Evolutionary conservation across 2,888 invertebrate genomes (phyloP), one percentile per base, ranked within the genome.

Genomic region (Ectemnius continuus): DNA sequence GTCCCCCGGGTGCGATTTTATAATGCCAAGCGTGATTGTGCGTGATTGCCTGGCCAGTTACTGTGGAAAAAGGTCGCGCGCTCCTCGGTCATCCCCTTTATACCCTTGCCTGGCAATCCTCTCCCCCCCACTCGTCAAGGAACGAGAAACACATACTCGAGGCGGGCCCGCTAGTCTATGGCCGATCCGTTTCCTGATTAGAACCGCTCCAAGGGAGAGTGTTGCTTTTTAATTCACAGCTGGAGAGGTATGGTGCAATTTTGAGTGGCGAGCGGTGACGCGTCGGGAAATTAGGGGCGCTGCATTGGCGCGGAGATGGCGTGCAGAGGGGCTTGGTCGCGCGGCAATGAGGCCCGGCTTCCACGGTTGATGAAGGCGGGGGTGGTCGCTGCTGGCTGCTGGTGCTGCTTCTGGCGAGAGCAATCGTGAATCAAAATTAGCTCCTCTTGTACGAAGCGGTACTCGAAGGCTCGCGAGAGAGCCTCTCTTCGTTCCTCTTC

Each of bases 1-100:
- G 23, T 85, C 86, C 84, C 88, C 67, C 75, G 76, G 83, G 88
- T 85, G 83, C 82, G 88, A 87, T 88, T 86, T 87, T 86, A 87
- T 86, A 89, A 88, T 87, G 85, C 84, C 79, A 77, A 73, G 77
- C 79, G 87, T 87, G 87, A 88, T 89, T 88, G 85, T 82, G 82
- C 85, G 85, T 86, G 87, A 88, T 89, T 88, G 87, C 85, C 78
- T 79, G 80, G 81, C 74, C 79, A 79, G 78, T 81, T 72, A 60
- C 70, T 63, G 70, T 61, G 66, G 71, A 67, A 67, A 64, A 79
- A 78, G 65, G 70, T 63, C 63, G 62, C 78, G 4, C 14, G 26
- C 14, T 26, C 47, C 28, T 20, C 23, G 36, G 36, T 1, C 46
- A n/a, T 46, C 45, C 45, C 45, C 45, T 46, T 20, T 36, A 36